Percentiles rank a stretch among this genome's conserved stretches.
Conservation (phyloP, 2,113 vertebrate species). For the Carollia perspicillata region DNA sequence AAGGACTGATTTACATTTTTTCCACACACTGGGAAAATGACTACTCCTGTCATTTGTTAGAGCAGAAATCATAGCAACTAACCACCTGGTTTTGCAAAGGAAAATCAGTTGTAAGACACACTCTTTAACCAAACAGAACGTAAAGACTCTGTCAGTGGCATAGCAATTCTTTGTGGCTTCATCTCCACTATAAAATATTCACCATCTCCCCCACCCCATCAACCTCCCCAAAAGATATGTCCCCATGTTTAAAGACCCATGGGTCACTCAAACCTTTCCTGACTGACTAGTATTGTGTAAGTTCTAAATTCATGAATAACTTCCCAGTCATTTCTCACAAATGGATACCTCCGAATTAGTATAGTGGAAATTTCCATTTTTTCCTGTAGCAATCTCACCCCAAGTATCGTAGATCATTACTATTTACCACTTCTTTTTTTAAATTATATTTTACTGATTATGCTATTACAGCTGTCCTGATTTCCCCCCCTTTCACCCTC, state of each 20-base stretch:
- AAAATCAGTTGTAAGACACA: not conserved
- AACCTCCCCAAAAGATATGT: not conserved
- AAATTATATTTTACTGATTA: no score
- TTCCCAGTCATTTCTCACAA: not conserved
- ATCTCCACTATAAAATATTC: not conserved
- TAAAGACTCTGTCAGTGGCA: not conserved
- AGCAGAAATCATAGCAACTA: conserved; percentile 23
- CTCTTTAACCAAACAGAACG: conserved; percentile 22
- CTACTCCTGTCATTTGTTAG: not conserved
- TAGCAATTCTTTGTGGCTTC: not conserved
- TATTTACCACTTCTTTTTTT: not conserved
- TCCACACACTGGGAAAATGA: conserved; percentile 35
- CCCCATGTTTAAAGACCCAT: not conserved
- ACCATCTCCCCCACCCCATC: not conserved
- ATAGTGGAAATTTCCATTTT: not conserved
- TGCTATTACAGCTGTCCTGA: no score
- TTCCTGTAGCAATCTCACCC: not conserved
- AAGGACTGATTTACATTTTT: conserved; percentile 12
- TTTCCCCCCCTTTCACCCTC: no score
- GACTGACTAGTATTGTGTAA: not conserved
- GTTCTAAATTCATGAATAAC: conserved; percentile 12
- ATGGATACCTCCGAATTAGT: conserved; percentile 5
- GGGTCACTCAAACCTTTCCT: not conserved
- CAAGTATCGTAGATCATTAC: not conserved
- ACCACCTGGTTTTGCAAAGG: not conserved